phyloP scores from a whole-genome alignment of 92 coral and sea anemone species.

The Meandrina meandrites region DNA sequence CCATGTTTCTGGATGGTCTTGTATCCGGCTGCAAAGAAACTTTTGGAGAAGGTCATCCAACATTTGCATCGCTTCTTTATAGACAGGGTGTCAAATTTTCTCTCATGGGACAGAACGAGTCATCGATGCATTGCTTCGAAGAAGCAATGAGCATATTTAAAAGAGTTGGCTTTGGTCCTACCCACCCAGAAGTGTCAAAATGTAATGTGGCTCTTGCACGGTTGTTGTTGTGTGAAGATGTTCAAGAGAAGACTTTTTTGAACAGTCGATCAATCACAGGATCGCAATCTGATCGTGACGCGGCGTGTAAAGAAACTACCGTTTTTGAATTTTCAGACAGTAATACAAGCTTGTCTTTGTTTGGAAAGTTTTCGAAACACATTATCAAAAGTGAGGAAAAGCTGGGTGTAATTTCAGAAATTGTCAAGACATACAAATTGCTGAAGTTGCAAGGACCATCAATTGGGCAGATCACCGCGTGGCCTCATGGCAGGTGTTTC shows the following conservation, averaged over 20 bases:
- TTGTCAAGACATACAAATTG: neutral
- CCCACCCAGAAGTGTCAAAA: neutral
- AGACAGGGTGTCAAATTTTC: neutral
- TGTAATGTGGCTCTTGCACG: neutral
- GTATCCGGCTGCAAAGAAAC: neutral
- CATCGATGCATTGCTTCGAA: neutral
- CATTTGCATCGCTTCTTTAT: neutral
- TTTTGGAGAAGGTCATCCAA: neutral
- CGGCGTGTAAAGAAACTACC: neutral
- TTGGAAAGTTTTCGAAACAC: neutral
- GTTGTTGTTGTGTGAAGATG: neutral
- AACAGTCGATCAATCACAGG: neutral
- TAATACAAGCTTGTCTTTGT: neutral
- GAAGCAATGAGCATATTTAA: neutral
- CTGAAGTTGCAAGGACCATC: neutral
- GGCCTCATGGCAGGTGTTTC: neutral
- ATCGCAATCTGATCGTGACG: neutral
- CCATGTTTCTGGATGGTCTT: neutral
- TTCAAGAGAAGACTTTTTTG: neutral
- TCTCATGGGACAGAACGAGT: neutral
- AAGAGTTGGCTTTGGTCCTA: neutral
- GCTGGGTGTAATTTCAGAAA: neutral
- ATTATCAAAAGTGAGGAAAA: neutral
- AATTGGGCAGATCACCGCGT: neutral
- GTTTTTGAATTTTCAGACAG: neutral